phyloP scores from a whole-genome alignment of 2,113 vertebrate species.

The Anguilla japonica region DNA sequence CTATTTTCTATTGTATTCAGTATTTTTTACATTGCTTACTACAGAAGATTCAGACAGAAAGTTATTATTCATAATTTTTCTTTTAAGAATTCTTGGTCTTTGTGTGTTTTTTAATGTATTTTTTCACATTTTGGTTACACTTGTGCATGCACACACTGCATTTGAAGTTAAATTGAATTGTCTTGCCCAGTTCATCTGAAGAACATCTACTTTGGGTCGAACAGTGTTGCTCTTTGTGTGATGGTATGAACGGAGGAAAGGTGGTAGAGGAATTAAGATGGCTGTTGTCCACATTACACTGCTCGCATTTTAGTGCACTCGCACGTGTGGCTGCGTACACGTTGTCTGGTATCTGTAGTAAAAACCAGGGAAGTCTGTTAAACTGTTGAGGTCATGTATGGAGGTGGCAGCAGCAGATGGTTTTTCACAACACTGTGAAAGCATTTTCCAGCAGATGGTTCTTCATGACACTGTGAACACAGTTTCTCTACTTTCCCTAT shows the following conservation, averaged over 20 bases:
- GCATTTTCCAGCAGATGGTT: neutral
- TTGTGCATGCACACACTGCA: neutral
- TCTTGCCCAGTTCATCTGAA: neutral
- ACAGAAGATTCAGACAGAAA: neutral
- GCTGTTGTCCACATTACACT: neutral
- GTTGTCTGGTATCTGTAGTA: neutral
- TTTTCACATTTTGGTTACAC: neutral
- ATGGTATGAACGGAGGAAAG: neutral
- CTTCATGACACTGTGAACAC: no score
- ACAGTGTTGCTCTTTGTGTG: neutral
- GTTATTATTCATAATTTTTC: neutral
- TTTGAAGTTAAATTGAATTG: neutral
- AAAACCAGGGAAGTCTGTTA: neutral
- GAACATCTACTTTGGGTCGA: neutral
- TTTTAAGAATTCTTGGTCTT: neutral
- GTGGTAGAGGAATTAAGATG: neutral
- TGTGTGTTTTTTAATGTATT: neutral
- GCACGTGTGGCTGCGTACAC: neutral
- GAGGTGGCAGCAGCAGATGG: neutral
- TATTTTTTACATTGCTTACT: constrained; percentile 1
- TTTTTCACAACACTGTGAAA: neutral
- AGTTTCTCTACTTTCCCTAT: no score
- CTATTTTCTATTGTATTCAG: neutral
- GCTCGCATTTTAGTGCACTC: neutral
- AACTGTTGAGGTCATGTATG: neutral